phyloP scores from a whole-genome alignment of 2,888 invertebrate genomes.

The Synergus gifuensis region DNA sequence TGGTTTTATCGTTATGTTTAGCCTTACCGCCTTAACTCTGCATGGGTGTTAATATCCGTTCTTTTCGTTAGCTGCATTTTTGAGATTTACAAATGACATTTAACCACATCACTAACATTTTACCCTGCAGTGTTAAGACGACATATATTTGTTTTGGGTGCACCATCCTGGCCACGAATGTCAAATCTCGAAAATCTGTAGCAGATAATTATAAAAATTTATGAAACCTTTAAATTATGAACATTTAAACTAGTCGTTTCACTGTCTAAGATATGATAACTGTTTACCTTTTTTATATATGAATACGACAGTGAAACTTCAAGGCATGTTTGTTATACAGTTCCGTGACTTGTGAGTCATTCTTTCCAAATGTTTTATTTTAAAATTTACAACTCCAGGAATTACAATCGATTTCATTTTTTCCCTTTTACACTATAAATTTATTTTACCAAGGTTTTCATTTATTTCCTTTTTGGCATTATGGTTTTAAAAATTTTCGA shows the following conservation, averaged over 20 bases:
- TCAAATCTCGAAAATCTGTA: background rate
- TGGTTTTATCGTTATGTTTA: constrained; percentile 48
- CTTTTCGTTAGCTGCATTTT: constrained; percentile 47
- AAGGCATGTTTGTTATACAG: no score
- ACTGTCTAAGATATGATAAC: no score
- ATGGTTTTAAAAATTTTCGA: no score
- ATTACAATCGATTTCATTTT: no score
- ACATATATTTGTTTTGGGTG: background rate
- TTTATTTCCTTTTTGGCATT: no score
- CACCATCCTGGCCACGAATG: constrained; percentile 3
- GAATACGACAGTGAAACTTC: no score
- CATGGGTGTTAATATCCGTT: constrained; percentile 40
- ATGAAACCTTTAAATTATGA: background rate
- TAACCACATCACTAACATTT: constrained; percentile 9
- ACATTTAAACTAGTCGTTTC: background rate
- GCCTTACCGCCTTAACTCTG: constrained; percentile 40
- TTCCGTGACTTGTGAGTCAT: no score
- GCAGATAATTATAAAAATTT: background rate
- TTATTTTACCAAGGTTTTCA: no score
- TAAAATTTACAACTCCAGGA: no score
- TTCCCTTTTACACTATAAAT: no score
- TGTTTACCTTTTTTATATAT: no score
- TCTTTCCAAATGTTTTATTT: no score
- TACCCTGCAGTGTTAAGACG: constrained; percentile 40
- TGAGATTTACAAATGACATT: background rate